These are phyloP conservation scores for Drosophila monieri DNA, from an alignment of 2,888 invertebrate genomes.

Conservation along the genomic window DNA sequence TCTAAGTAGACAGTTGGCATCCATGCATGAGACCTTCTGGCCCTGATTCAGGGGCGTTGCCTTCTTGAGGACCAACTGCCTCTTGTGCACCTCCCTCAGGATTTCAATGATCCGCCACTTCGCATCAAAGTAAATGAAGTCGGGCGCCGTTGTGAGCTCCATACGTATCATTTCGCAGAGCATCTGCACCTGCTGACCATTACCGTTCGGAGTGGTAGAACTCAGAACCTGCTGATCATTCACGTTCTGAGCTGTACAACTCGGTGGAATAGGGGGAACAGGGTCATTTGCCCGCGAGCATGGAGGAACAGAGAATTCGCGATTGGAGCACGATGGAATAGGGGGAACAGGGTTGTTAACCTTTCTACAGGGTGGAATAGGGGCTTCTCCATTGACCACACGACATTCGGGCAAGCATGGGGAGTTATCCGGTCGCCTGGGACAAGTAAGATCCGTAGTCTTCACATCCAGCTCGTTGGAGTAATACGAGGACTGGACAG, in stretches of 20 bases:
- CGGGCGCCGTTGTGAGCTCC: slow-evolving; percentile 61
- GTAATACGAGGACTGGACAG: slow-evolving; percentile 21
- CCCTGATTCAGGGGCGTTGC: not conserved
- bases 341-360: no score
- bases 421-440: not conserved
- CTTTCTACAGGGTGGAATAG: no score
- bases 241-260: no score
- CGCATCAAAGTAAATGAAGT: slow-evolving; percentile 72
- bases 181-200: slow-evolving; percentile 57
- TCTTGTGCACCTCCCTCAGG: slow-evolving; percentile 68
- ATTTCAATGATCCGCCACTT: slow-evolving; percentile 76
- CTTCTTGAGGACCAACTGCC: slow-evolving; percentile 54
- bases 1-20: not conserved
- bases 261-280: no score
- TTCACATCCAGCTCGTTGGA: slow-evolving; percentile 10
- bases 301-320: no score
- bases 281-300: no score
- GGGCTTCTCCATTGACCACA: no score
- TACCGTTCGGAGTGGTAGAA: not conserved
- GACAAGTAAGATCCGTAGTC: slow-evolving; percentile 6
- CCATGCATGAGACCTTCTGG: no score
- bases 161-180: slow-evolving; percentile 70
- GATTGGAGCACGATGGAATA: no score
- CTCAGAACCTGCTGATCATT: no score
- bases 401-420: not conserved